Evolutionary conservation across 2,888 invertebrate genomes (phyloP), one percentile per base, ranked within the genome.

Genomic region (Ophraella communa): DNA sequence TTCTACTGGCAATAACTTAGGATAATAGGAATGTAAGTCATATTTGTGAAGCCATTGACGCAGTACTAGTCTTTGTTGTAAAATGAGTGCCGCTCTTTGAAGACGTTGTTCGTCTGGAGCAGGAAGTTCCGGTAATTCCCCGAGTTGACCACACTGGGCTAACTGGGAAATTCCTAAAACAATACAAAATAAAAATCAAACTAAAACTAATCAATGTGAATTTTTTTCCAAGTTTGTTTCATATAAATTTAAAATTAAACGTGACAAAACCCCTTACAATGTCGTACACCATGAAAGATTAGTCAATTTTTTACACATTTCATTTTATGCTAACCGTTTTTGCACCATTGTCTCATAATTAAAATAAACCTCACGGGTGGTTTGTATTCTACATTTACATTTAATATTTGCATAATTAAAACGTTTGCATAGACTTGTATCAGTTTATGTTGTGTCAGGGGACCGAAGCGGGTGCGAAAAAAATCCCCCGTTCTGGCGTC

Each of bases 41-140:
- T 91, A 88, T 72, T 90, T 89, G 72, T 87, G 86, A 66, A 95
- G 86, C 94, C 94, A 95, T 85, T 94, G 93, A 23, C 93, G 88
- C 74, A 95, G 85, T 72, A 94, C 91, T 65, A 95, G 87, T 67
- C 93, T 87, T 81, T 94, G 94, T 82, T 94, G 93, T 75, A 95
- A 84, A 70, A 91, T 87, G 65, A 89, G 86, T 5, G 94, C 93
- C 7, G 94, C 94, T 47, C 92, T 87, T 74, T 93, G 92, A 68
- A 94, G 84, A 54, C 93, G 87, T 81, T 91, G 91, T 81, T 93
- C 93, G 83, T 94, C 94, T 64, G 91, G 89, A 52, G 91, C 89
- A 71, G 94, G 93, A 77, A 94, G 83, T 84, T 94, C 92, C 30
- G 93, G 93, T 74, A 93, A 84, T 64, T 91, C 89, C 76, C 92